These are phyloP conservation scores for Aurelia sp. DNA, from an alignment of 30 jellyfish, hydroid and myxozoan species.

Conservation along the genomic window DNA sequence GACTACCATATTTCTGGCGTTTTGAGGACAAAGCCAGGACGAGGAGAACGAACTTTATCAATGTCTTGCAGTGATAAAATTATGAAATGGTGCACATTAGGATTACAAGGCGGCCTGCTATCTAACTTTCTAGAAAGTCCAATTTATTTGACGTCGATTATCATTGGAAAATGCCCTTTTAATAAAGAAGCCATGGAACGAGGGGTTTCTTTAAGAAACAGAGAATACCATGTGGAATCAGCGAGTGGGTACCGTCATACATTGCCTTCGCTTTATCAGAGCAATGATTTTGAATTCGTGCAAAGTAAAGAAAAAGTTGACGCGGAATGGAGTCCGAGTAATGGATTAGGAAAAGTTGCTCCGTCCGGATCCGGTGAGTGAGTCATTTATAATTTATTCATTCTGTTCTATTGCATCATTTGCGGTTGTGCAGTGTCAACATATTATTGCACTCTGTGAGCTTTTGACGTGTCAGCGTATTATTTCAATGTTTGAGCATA, in stretches of 20 bases:
- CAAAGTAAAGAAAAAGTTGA: constrained; percentile 64
- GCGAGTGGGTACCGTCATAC: background rate
- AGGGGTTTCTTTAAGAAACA: constrained; percentile 78
- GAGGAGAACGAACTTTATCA: constrained; percentile 89
- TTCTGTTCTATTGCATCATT: too few species aligned
- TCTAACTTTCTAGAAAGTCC: constrained; percentile 57
- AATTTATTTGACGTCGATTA: constrained; percentile 60
- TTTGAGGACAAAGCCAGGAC: constrained; percentile 90
- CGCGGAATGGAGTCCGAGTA: constrained; percentile 11
- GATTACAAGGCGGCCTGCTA: constrained; percentile 89
- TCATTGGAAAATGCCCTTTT: constrained; percentile 71
- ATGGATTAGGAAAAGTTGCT: constrained; percentile 49
- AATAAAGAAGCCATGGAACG: constrained; percentile 59
- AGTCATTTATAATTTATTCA: background rate
- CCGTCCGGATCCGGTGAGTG: constrained; percentile 85
- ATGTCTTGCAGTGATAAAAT: constrained; percentile 94
- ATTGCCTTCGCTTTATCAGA: constrained; percentile 52
- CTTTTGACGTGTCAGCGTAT: too few species aligned
- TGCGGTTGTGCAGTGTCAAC: too few species aligned
- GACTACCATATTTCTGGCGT: constrained; percentile 80
- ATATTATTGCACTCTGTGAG: too few species aligned
- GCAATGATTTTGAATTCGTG: constrained; percentile 30
- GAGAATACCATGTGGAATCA: background rate
- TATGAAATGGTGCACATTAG: constrained; percentile 94
- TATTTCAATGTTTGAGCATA: too few species aligned